Conservation (phyloP, 2,888 invertebrate genomes). For the Synergus laeviventris region DNA sequence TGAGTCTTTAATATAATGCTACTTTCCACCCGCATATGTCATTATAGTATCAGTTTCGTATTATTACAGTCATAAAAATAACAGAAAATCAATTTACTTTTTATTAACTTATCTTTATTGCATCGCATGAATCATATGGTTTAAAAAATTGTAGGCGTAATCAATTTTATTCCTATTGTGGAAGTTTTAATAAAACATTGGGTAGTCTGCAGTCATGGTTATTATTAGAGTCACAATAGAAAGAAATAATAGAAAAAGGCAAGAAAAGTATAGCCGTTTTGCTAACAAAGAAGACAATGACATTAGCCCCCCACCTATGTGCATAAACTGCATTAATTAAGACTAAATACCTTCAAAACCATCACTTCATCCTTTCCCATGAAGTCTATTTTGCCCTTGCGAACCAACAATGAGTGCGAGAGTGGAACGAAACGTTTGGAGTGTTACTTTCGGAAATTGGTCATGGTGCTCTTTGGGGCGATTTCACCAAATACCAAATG, state of each 20-base stretch:
- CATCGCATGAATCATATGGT: not conserved
- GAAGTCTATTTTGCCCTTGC: not conserved
- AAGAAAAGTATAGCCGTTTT: not conserved
- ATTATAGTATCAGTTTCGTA: not conserved
- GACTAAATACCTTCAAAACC: constrained; percentile 37
- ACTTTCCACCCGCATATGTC: constrained; percentile 1
- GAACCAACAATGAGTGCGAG: not conserved
- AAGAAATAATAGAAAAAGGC: not conserved
- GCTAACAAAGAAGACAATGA: not conserved
- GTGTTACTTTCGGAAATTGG: constrained; percentile 53
- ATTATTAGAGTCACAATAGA: not conserved
- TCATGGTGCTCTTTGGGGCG: constrained; percentile 50
- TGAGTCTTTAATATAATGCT: not conserved
- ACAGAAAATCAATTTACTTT: not conserved
- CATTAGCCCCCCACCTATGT: constrained; percentile 11
- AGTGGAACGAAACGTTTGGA: constrained; percentile 32
- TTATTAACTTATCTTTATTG: not conserved
- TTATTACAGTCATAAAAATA: not conserved
- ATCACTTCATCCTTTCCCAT: constrained; percentile 15
- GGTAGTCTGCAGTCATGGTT: not conserved
- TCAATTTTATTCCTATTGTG: too few species aligned
- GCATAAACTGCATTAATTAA: constrained; percentile 24
- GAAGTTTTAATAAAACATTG: too few species aligned
- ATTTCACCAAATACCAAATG: constrained; percentile 53
- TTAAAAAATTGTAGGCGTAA: not conserved